These are phyloP conservation scores for Lutraria lutraria DNA, from an alignment of 2,888 invertebrate species.

Conservation along the genomic window DNA sequence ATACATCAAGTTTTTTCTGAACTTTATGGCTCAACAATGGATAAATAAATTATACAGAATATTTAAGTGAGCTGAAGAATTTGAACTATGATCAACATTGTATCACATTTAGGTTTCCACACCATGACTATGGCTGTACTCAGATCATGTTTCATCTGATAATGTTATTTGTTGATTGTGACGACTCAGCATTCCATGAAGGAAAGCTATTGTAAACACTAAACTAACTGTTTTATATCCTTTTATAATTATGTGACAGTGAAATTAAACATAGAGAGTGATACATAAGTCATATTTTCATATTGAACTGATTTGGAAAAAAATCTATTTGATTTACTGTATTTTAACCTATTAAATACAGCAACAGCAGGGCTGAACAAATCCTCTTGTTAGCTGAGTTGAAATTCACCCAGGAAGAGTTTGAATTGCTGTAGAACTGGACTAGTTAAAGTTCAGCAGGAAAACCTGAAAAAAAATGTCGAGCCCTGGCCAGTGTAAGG, in stretches of 20 bases:
- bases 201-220: neutral
- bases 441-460: too few species aligned
- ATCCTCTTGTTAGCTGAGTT: too few species aligned
- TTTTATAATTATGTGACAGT: neutral
- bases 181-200: neutral
- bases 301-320: neutral
- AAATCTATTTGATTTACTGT: neutral
- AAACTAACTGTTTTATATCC: neutral
- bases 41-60: neutral
- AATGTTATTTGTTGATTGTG: constrained; percentile 23
- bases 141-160: constrained; percentile 31
- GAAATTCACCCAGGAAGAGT: too few species aligned
- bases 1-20: neutral
- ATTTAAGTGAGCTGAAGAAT: neutral
- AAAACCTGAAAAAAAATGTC: too few species aligned
- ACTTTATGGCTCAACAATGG: neutral
- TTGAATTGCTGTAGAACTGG: too few species aligned
- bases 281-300: neutral
- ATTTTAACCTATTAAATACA: too few species aligned
- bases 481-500: too few species aligned
- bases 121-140: neutral
- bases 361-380: too few species aligned
- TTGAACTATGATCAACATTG: neutral
- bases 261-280: neutral
- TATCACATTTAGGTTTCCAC: neutral